Evolutionary conservation across 2,888 invertebrate genomes (phyloP).

Genomic region (Eilema depressum): DNA sequence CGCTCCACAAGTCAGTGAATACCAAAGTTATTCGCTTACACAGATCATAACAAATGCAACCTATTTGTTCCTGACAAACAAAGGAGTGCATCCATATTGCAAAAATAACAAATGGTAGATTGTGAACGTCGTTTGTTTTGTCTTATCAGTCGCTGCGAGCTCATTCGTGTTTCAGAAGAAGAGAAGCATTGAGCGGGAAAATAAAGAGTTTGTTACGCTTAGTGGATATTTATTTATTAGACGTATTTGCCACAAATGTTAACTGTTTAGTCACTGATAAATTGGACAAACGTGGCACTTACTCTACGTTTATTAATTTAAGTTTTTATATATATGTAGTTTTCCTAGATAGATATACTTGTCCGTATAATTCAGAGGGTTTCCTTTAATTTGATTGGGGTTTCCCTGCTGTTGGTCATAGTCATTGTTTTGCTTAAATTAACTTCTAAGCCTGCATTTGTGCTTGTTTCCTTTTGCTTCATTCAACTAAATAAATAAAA

Average conservation of each 20-base stretch:
- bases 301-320: too few relatives aligned
- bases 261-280: not conserved
- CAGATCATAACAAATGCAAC: conserved; percentile 33
- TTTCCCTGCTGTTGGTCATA: too few relatives aligned
- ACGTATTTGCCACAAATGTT: conserved; percentile 23
- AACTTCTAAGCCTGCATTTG: too few relatives aligned
- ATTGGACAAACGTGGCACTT: not conserved
- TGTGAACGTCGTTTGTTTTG: conserved; percentile 40
- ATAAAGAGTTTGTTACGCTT: conserved; percentile 28
- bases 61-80: conserved; percentile 38
- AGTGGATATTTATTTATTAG: conserved; percentile 22
- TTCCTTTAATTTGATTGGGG: too few relatives aligned
- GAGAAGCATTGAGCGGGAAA: conserved; percentile 19
- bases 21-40: conserved; percentile 6
- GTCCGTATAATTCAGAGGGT: too few relatives aligned
- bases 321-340: too few relatives aligned
- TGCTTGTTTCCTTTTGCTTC: too few relatives aligned
- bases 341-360: too few relatives aligned
- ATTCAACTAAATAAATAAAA: too few relatives aligned
- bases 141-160: conserved; percentile 39
- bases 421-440: too few relatives aligned
- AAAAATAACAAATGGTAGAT: conserved; percentile 52
- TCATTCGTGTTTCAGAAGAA: conserved; percentile 9
- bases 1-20: not conserved
- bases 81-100: conserved; percentile 50